phyloP scores from a whole-genome alignment of 1,140 invertebrate species.

The Euglossa dilemma region DNA sequence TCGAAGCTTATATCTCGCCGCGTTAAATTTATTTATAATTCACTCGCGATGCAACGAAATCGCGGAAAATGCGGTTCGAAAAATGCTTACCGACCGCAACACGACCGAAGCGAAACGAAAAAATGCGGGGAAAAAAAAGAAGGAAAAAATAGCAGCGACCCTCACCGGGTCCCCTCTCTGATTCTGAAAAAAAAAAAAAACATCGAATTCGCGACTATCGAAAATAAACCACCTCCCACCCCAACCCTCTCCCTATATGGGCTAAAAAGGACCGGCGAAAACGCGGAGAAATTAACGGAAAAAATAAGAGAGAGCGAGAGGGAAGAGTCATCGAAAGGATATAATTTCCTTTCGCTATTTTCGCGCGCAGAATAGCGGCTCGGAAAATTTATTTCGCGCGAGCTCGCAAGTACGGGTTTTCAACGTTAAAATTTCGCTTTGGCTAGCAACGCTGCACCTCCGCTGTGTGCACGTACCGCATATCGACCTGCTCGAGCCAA shows the following conservation, averaged over 20 bases:
- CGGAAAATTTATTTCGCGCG: background rate
- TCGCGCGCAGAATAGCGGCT: background rate
- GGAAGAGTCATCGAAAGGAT: background rate
- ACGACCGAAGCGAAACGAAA: background rate
- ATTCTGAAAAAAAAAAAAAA: too few species aligned
- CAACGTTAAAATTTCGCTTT: slow-evolving; percentile 20
- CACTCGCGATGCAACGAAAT: background rate
- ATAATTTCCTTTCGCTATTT: background rate
- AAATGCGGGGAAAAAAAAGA: too few species aligned
- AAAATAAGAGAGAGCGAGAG: too few species aligned
- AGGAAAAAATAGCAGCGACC: background rate
- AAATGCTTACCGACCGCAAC: background rate
- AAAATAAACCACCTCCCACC: too few species aligned
- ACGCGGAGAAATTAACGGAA: too few species aligned
- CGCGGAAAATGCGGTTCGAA: background rate
- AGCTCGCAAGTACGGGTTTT: background rate
- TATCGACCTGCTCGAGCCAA: slow-evolving; percentile 74
- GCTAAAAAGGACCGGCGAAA: too few species aligned
- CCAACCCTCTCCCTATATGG: too few species aligned
- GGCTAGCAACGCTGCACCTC: slow-evolving; percentile 57
- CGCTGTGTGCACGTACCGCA: slow-evolving; percentile 59
- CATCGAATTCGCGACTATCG: too few species aligned
- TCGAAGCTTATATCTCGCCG: background rate
- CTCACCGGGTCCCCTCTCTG: too few species aligned
- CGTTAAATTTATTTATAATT: slow-evolving; percentile 40